These are phyloP conservation scores for Macquaria australasica DNA, from an alignment of 2,113 vertebrate species.

Conservation along the genomic window DNA sequence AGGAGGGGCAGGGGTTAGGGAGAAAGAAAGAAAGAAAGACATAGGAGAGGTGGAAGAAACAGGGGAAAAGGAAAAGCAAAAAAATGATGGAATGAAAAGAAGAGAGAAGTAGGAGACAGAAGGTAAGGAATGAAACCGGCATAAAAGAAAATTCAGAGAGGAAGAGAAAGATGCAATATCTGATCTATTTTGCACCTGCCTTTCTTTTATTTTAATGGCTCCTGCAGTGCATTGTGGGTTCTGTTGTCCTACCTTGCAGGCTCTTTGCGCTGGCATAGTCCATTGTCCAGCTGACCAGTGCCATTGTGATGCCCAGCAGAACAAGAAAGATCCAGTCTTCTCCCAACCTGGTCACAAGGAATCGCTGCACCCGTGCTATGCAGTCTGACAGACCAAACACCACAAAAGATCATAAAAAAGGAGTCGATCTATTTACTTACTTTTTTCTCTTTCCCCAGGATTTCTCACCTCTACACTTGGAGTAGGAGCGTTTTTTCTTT, in stretches of 20 bases:
- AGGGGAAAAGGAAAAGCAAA: neutral
- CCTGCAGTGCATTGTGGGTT: neutral
- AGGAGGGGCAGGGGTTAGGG: neutral
- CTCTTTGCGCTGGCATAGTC: constrained; percentile 95
- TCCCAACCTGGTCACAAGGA: constrained; percentile 90
- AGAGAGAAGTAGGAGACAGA: neutral
- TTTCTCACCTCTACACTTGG: constrained; percentile 88
- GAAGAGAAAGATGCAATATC: neutral
- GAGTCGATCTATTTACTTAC: rapidly evolving
- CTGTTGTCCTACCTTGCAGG: constrained; percentile 86
- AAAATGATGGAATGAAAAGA: neutral
- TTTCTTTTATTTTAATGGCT: neutral
- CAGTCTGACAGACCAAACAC: constrained; percentile 83
- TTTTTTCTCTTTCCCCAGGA: neutral
- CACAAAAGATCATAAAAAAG: neutral
- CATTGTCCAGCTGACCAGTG: constrained; percentile 96
- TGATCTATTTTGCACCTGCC: neutral
- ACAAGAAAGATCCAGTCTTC: constrained; percentile 97
- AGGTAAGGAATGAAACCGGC: neutral
- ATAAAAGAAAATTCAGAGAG: neutral
- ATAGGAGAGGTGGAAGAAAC: neutral
- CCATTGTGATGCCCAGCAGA: constrained; percentile 93
- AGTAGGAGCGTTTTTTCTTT: constrained; percentile 85
- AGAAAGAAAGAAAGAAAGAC: neutral
- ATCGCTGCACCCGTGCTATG: constrained; percentile 83